Percentiles rank a stretch among this genome's conserved stretches.
These are phyloP conservation scores for Drosophila paranaensis DNA, from an alignment of 2,888 invertebrate species.

Conservation along the genomic window DNA sequence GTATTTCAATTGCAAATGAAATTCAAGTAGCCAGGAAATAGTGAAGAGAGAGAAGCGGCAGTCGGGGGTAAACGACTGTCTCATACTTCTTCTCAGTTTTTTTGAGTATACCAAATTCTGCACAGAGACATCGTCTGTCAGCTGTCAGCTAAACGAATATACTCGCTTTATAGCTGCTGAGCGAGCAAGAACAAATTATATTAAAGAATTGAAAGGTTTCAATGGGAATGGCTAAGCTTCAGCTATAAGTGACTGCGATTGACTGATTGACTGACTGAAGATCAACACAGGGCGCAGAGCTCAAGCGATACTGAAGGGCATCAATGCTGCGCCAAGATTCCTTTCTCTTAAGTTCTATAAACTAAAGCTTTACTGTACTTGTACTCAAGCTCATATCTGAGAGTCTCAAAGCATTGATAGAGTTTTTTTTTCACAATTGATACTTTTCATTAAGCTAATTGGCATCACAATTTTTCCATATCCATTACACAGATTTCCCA, in stretches of 20 bases:
- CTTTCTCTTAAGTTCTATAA: background rate
- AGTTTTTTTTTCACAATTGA: background rate
- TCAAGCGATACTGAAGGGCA: background rate
- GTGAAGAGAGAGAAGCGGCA: background rate
- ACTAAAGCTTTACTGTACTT: background rate
- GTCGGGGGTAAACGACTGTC: background rate
- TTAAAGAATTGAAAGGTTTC: background rate
- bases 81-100: background rate
- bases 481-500: conserved; percentile 45
- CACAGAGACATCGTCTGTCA: too few relatives aligned
- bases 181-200: background rate
- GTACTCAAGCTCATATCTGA: background rate
- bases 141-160: background rate
- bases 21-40: conserved; percentile 8
- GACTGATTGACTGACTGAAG: background rate
- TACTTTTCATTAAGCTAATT: conserved; percentile 17
- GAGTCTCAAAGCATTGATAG: too few relatives aligned
- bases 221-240: background rate
- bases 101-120: background rate
- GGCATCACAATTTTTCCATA: conserved; percentile 18
- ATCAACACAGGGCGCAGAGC: background rate
- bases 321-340: background rate
- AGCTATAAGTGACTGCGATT: background rate
- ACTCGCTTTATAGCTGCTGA: background rate
- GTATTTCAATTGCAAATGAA: conserved; percentile 15